Evolutionary conservation across 92 coral and sea anemone species (phyloP).

Genomic region (Parazoanthus darwini): DNA sequence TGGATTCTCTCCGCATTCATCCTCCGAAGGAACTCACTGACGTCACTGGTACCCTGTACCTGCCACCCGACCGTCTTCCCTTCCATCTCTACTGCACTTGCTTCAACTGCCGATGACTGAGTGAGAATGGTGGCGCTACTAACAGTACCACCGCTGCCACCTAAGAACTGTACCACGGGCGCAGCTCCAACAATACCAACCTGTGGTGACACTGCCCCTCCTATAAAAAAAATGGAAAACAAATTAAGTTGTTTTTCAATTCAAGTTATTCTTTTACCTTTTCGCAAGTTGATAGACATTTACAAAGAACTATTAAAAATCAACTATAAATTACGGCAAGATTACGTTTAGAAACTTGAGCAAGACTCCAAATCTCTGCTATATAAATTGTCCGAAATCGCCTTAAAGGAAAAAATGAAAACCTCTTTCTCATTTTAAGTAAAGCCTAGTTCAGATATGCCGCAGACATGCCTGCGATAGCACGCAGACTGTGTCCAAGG

Average conservation of each 20-base stretch:
- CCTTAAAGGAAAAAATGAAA: no score
- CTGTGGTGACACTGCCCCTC: neutral
- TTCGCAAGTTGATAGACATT: neutral
- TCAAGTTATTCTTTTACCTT: neutral
- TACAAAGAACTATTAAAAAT: no score
- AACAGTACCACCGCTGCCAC: slow-evolving; percentile 40
- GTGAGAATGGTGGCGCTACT: slow-evolving; percentile 52
- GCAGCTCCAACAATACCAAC: slow-evolving; percentile 10
- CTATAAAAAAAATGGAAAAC: neutral
- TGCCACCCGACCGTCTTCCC: slow-evolving; percentile 67
- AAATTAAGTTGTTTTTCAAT: neutral
- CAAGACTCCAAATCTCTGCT: no score
- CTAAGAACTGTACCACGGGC: slow-evolving; percentile 40
- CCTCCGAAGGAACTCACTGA: slow-evolving; percentile 88
- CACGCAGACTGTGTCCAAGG: no score
- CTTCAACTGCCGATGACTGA: slow-evolving; percentile 47
- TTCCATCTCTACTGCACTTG: slow-evolving; percentile 50
- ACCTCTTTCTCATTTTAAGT: no score
- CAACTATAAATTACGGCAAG: no score
- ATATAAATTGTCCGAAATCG: no score
- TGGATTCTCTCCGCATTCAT: slow-evolving; percentile 96
- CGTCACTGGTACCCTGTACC: slow-evolving; percentile 85
- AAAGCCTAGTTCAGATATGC: no score
- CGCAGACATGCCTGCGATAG: no score
- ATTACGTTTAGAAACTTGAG: no score